Base-by-base conservation (phyloP, 2,888 invertebrate genomes). In the Sinelater perroti region DNA sequence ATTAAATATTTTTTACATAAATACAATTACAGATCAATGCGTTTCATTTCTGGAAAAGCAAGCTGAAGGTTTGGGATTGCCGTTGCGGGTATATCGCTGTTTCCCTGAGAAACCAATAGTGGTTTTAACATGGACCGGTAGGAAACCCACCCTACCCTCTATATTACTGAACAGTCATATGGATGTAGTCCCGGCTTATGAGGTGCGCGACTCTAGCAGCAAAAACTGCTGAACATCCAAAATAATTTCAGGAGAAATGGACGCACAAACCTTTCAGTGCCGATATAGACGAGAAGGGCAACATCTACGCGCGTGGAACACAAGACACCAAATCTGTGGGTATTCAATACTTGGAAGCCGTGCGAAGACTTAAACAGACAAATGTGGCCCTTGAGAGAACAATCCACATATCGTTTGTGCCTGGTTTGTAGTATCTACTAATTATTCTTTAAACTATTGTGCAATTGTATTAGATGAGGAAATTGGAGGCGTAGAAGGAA, bases 141-240 rank as follows among this genome's bases (percentile, higher is more conserved):
- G 79, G 0, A 81, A 90, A 14, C 87, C 89, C 1, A 71, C 80
- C 0, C 75, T 88, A 42, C 85, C 89, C 1, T 78, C 90, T 0
- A 80, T 97, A 51, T 72, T 95, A 59, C 82, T 96, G 13, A 95
- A 95, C 73, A 95, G 94, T 1, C 96, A 97, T 72, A 95, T 92
- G 85, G 96, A 97, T 74, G 96, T 97, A 1, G 96, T 96, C 1
- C 95, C 96, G 2, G 95, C 95, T 0, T 93, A 89, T 72, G 84
- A 86, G 56, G 60, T 60, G 40, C n/a, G 40, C n/a, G n/a, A n/a
- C n/a, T n/a, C n/a, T n/a, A n/a, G n/a, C n/a, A n/a, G n/a, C n/a
- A n/a, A n/a, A n/a, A n/a, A n/a, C n/a, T n/a, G n/a, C n/a, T n/a
- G n/a, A n/a, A n/a, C n/a, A n/a, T n/a, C n/a, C n/a, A n/a, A n/a